Percentiles rank a stretch among this genome's conserved stretches.
Evolutionary conservation across 1,140 invertebrate species (phyloP).

Genomic region (Berghia stephanieae): DNA sequence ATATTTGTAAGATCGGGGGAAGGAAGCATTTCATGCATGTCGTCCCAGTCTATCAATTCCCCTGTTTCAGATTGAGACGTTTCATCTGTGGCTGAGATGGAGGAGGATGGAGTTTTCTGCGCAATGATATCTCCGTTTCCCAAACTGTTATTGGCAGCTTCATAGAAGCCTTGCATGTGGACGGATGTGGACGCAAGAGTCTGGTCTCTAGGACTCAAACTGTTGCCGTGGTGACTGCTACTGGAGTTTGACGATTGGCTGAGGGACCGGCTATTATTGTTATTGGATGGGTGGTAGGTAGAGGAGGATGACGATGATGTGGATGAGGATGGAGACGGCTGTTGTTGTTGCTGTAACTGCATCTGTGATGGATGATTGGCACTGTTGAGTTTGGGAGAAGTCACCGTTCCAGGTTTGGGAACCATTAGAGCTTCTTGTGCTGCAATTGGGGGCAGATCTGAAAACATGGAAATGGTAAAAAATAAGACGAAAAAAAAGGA

Average conservation of each 20-base stretch:
- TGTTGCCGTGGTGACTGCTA: slow-evolving; percentile 25
- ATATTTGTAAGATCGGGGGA: slow-evolving; percentile 53
- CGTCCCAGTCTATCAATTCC: slow-evolving; percentile 56
- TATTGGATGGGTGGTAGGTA: too few relatives aligned
- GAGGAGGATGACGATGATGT: not conserved
- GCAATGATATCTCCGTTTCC: too few relatives aligned
- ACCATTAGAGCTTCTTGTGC: slow-evolving; percentile 79
- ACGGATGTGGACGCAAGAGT: slow-evolving; percentile 18
- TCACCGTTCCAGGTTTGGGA: slow-evolving; percentile 66
- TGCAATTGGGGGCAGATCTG: slow-evolving; percentile 86
- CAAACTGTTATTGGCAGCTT: too few relatives aligned
- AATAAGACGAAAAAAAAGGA: not conserved
- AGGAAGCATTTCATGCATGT: slow-evolving; percentile 58
- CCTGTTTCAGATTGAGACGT: slow-evolving; percentile 21
- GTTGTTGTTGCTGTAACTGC: not conserved
- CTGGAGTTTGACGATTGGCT: slow-evolving; percentile 11
- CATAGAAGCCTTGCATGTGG: too few relatives aligned
- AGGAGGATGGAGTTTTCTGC: not conserved
- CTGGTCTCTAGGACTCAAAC: slow-evolving; percentile 10
- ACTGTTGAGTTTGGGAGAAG: slow-evolving; percentile 23
- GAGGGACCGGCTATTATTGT: not conserved
- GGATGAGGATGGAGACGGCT: not conserved
- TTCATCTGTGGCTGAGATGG: not conserved
- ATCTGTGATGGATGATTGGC: slow-evolving; percentile 6
- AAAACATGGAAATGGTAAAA: slow-evolving; percentile 39